Evolutionary conservation across 1,140 invertebrate genomes (phyloP).

Genomic region (Listronotus bonariensis): DNA sequence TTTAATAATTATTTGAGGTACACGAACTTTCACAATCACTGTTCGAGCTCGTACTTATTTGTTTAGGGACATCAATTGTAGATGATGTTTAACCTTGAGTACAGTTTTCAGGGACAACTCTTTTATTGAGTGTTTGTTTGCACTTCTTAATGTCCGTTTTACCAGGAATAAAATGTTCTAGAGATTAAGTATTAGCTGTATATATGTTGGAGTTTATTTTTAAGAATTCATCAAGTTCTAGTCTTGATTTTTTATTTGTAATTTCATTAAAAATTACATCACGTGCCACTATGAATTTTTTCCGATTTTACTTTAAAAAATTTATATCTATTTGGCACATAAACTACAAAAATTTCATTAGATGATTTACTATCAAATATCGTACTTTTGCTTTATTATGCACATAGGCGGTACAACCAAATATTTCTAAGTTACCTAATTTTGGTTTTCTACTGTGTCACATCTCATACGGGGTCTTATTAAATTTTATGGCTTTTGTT

Average conservation of each 20-base stretch:
- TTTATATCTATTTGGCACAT: slow-evolving; percentile 57
- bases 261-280: slow-evolving; percentile 56
- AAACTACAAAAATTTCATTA: slow-evolving; percentile 55
- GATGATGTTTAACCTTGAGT: too few relatives aligned
- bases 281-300: slow-evolving; percentile 51
- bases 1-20: too few relatives aligned
- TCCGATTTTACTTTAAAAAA: slow-evolving; percentile 49
- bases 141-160: too few relatives aligned
- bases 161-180: too few relatives aligned
- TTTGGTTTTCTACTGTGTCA: slow-evolving; percentile 57
- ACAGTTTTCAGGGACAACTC: too few relatives aligned
- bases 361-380: slow-evolving; percentile 55
- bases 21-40: too few relatives aligned
- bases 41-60: too few relatives aligned
- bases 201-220: too few relatives aligned
- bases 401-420: slow-evolving; percentile 57
- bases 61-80: too few relatives aligned
- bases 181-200: too few relatives aligned
- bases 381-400: slow-evolving; percentile 53
- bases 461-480: slow-evolving; percentile 57
- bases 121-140: too few relatives aligned
- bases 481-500: slow-evolving; percentile 50
- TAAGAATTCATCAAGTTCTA: slow-evolving; percentile 11
- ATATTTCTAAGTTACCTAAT: slow-evolving; percentile 57
- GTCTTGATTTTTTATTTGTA: slow-evolving; percentile 6